Evolutionary conservation across 2,888 invertebrate genomes (phyloP).

Genomic region (Cryptosula pallasiana): DNA sequence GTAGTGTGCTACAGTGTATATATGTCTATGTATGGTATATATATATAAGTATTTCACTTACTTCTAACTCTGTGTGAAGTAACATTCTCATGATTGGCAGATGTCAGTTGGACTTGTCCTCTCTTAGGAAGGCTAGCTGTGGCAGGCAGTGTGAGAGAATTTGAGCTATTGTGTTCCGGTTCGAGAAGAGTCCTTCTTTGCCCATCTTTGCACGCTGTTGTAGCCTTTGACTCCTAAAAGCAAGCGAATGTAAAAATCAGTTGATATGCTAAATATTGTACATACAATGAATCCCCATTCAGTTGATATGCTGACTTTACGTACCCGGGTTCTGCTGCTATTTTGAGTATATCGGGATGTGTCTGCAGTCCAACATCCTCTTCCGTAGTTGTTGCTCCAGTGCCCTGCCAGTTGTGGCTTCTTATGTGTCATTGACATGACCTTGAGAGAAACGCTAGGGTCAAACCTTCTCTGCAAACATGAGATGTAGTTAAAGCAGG

Average conservation of each 20-base stretch:
- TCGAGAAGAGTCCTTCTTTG: too few species aligned
- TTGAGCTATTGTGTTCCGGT: too few species aligned
- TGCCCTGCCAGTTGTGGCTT: neutral
- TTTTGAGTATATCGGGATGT: neutral
- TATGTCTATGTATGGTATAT: neutral
- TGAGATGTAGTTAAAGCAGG: too few species aligned
- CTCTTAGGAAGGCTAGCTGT: constrained; percentile 9
- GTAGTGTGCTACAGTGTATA: too few species aligned
- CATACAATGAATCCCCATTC: too few species aligned
- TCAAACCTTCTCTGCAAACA: neutral
- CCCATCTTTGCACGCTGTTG: too few species aligned
- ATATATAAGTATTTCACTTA: neutral
- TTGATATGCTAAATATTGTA: too few species aligned
- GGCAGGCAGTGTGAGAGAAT: neutral
- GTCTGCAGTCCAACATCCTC: constrained; percentile 16
- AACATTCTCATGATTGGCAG: neutral
- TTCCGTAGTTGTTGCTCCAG: neutral
- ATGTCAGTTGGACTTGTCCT: constrained; percentile 7
- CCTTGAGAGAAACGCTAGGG: neutral
- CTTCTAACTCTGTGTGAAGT: constrained; percentile 12
- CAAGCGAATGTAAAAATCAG: too few species aligned
- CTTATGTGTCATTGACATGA: neutral
- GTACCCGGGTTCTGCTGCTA: too few species aligned
- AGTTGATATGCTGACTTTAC: too few species aligned
- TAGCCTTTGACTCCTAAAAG: too few species aligned